A percentile compares a stretch with the other conserved stretches of the same genome.
Evolutionary conservation across 2,113 vertebrate genomes (phyloP).

Genomic region (Oxyura jamaicensis): DNA sequence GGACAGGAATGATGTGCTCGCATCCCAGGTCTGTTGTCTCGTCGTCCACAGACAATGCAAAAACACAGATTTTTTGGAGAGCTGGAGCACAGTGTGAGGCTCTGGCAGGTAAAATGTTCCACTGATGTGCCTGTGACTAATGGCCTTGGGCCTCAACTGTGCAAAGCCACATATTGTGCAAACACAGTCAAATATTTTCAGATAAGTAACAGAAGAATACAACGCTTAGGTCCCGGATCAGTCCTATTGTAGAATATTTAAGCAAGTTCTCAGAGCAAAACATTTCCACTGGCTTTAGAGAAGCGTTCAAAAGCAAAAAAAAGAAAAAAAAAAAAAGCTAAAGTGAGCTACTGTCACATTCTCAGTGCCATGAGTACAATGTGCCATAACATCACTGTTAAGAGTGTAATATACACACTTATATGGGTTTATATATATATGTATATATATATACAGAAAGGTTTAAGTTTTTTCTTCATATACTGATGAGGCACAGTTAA

Average conservation of each 20-base stretch:
- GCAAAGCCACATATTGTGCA: background rate
- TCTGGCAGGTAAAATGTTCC: rapidly evolving
- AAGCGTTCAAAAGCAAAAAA: background rate
- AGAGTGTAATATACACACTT: background rate
- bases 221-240: background rate
- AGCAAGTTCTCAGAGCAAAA: background rate
- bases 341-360: background rate
- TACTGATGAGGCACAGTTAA: constrained; percentile 10
- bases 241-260: background rate
- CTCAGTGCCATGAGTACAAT: background rate
- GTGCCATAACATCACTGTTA: background rate
- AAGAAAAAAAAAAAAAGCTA: background rate
- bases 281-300: constrained; percentile 6
- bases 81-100: background rate
- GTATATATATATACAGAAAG: too few species aligned
- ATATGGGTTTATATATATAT: too few species aligned
- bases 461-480: background rate
- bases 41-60: background rate
- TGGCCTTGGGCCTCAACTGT: background rate
- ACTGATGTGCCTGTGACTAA: background rate
- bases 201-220: background rate
- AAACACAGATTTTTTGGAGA: background rate
- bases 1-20: background rate
- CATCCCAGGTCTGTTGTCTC: background rate
- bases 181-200: background rate